A percentile compares a stretch with the other conserved stretches of the same genome.
Evolutionary conservation across 2,888 invertebrate species (phyloP).

Genomic region (Hetaerina titia): DNA sequence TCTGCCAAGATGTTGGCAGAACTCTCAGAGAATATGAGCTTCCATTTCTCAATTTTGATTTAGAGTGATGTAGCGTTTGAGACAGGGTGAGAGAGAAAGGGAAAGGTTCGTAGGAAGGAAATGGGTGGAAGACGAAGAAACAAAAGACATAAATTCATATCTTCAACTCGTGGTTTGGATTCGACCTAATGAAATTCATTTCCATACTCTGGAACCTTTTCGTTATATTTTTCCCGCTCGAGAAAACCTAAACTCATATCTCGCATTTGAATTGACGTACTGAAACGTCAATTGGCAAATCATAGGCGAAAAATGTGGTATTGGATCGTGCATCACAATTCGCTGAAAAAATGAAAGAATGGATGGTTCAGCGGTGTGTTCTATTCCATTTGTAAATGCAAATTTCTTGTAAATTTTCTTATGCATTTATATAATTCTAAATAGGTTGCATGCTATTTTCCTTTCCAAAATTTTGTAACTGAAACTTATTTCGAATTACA

Average conservation of each 20-base stretch:
- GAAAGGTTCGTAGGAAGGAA: too few species aligned
- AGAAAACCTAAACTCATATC: background rate
- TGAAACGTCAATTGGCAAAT: background rate
- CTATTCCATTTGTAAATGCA: too few species aligned
- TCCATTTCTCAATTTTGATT: background rate
- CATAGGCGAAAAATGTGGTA: background rate
- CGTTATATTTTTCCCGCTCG: background rate
- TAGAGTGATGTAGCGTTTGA: too few species aligned
- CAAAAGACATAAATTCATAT: background rate
- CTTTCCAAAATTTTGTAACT: too few species aligned
- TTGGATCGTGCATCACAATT: background rate
- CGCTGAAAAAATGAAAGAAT: too few species aligned
- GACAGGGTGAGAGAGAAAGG: too few species aligned
- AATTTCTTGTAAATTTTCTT: too few species aligned
- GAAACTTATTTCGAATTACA: too few species aligned
- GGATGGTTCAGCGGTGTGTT: too few species aligned
- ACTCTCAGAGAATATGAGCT: background rate
- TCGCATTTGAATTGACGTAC: background rate
- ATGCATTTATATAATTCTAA: too few species aligned
- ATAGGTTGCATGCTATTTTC: too few species aligned
- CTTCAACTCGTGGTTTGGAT: background rate
- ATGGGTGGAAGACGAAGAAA: too few species aligned
- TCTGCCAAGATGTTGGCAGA: background rate
- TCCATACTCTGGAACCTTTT: background rate
- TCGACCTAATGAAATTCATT: background rate